A percentile compares a stretch with the other conserved stretches of the same genome.
These are phyloP conservation scores for Coracias cyanogaster DNA, from an alignment of 2,797 vertebrate species.

Conservation along the genomic window DNA sequence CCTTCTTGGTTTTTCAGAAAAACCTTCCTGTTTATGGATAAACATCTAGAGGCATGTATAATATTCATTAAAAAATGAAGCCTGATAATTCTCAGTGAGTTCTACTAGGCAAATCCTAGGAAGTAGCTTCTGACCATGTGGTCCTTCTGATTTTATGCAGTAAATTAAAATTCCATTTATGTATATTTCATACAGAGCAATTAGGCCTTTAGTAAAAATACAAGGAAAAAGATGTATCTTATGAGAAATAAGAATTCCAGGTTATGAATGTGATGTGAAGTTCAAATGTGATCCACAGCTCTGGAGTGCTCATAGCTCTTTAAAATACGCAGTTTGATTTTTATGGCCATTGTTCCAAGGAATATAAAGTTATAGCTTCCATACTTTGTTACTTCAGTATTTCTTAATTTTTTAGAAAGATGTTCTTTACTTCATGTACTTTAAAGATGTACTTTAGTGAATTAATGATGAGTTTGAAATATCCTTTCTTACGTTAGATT, in stretches of 20 bases:
- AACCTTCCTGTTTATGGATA: not conserved
- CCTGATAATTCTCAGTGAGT: not conserved
- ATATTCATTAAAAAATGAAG: not conserved
- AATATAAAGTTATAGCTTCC: not conserved
- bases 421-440: not conserved
- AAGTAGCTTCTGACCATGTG: not conserved
- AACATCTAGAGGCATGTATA: not conserved
- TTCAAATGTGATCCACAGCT: not conserved
- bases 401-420: not conserved
- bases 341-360: not conserved
- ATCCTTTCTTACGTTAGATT: conserved; percentile 78
- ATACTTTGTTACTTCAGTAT: not conserved
- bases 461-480: not conserved
- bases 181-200: not conserved
- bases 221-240: not conserved
- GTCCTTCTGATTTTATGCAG: not conserved
- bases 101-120: not conserved
- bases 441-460: not conserved
- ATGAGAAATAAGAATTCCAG: not conserved
- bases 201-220: not conserved
- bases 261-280: not conserved
- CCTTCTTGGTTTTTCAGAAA: not conserved
- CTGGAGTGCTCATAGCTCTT: not conserved
- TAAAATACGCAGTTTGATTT: not conserved
- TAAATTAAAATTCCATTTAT: not conserved